Evolutionary conservation across 2,888 invertebrate species (phyloP).

Genomic region (Patella ulyssiponensis): DNA sequence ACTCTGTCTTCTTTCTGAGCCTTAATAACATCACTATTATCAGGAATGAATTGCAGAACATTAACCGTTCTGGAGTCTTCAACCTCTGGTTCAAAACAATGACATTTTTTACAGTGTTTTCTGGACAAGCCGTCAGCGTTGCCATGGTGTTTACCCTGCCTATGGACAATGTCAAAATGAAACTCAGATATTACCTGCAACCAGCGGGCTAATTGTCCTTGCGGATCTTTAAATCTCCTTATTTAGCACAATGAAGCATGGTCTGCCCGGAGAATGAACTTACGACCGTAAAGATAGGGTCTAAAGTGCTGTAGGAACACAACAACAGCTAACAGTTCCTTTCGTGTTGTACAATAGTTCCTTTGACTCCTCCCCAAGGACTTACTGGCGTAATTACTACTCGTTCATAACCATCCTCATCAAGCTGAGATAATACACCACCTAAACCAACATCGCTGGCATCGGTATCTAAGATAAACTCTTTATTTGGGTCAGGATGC

Average conservation of each 20-base stretch:
- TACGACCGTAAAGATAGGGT: constrained; percentile 24
- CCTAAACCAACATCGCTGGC: neutral
- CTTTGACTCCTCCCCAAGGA: neutral
- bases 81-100: neutral
- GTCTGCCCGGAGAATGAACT: constrained; percentile 19
- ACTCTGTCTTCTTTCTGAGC: neutral
- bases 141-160: neutral
- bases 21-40: neutral
- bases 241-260: constrained; percentile 14
- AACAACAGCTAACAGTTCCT: neutral
- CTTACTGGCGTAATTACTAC: neutral
- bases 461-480: neutral
- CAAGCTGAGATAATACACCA: neutral
- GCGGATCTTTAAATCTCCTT: neutral
- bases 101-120: constrained; percentile 11
- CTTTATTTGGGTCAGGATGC: neutral
- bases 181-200: constrained; percentile 19
- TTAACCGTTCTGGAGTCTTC: neutral
- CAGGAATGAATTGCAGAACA: neutral
- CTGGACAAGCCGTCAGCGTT: constrained; percentile 10
- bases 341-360: neutral
- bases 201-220: constrained; percentile 5
- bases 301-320: constrained; percentile 1
- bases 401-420: neutral
- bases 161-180: constrained; percentile 24